Conservation (phyloP, 2,888 invertebrate genomes). For the Stramonita haemastoma region DNA sequence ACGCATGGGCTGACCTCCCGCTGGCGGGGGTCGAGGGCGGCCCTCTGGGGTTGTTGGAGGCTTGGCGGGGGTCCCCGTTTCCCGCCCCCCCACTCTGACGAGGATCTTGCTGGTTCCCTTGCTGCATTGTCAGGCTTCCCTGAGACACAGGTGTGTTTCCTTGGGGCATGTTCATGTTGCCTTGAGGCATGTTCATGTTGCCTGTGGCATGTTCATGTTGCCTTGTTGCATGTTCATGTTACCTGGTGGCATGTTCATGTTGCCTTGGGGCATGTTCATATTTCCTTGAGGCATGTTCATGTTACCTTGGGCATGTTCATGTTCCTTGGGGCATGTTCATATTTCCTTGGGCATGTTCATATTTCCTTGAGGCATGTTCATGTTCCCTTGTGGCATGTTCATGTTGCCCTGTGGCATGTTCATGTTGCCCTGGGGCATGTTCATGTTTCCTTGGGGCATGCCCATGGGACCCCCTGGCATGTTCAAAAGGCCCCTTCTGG, state of each 20-base stretch:
- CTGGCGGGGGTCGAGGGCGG: conserved; percentile 15
- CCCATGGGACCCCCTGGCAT: conserved; percentile 23
- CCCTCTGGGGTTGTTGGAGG: background rate
- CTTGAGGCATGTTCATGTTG: conserved; percentile 19
- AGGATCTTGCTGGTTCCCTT: conserved; percentile 19
- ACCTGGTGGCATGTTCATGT: conserved; percentile 1
- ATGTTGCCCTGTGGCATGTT: conserved; percentile 12
- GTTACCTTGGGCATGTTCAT: conserved; percentile 23
- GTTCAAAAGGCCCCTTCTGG: conserved; percentile 23
- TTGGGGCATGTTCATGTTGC: conserved; percentile 21
- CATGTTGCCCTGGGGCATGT: conserved; percentile 17
- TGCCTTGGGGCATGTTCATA: conserved; percentile 22
- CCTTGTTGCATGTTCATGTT: conserved; percentile 21
- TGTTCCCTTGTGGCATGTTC: conserved; percentile 28
- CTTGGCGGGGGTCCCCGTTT: background rate
- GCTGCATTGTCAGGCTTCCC: conserved; percentile 46
- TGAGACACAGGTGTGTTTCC: conserved; percentile 44
- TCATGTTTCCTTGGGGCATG: conserved; percentile 21
- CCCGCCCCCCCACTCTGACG: background rate
- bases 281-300: conserved; percentile 26
- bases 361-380: conserved; percentile 22
- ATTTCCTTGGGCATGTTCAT: conserved; percentile 18
- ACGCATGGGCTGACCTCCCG: background rate
- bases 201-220: conserved; percentile 41
- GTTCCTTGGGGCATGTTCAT: conserved; percentile 1